Percentiles rank a stretch among this genome's conserved stretches.
phyloP scores from a whole-genome alignment of 1,140 invertebrate species.

The Elymnias hypermnestra region DNA sequence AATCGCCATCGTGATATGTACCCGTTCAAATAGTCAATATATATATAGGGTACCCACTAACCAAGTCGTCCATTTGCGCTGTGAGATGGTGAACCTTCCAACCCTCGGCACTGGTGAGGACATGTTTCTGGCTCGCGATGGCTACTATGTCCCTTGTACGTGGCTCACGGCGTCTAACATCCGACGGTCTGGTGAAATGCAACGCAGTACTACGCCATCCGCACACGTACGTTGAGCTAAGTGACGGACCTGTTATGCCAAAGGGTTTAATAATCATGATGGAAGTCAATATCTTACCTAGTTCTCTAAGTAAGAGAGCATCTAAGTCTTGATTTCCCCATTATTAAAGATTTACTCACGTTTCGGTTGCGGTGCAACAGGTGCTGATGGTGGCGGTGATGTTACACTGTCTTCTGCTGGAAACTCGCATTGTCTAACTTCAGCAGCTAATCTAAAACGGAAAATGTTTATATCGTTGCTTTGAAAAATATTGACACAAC shows the following conservation, averaged over 20 bases:
- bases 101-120: conserved; percentile 92
- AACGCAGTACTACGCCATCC: conserved; percentile 80
- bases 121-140: conserved; percentile 91
- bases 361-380: conserved; percentile 47
- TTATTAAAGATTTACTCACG: conserved; percentile 32
- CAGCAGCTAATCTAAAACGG: conserved; percentile 49
- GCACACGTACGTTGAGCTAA: conserved; percentile 60
- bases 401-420: conserved; percentile 45
- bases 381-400: conserved; percentile 42
- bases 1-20: too few relatives aligned
- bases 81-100: conserved; percentile 96
- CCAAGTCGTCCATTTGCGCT: conserved; percentile 94
- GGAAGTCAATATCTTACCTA: too few relatives aligned
- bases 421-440: conserved; percentile 60
- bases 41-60: too few relatives aligned
- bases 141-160: conserved; percentile 44
- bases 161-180: conserved; percentile 90
- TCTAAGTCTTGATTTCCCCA: too few relatives aligned
- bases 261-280: too few relatives aligned
- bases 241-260: conserved; percentile 41
- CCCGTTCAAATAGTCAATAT: too few relatives aligned
- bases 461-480: not conserved
- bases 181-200: conserved; percentile 92
- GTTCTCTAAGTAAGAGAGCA: too few relatives aligned
- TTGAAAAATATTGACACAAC: not conserved